Conservation (phyloP, 92 coral and sea anemone species). For the Muricea muricata region DNA sequence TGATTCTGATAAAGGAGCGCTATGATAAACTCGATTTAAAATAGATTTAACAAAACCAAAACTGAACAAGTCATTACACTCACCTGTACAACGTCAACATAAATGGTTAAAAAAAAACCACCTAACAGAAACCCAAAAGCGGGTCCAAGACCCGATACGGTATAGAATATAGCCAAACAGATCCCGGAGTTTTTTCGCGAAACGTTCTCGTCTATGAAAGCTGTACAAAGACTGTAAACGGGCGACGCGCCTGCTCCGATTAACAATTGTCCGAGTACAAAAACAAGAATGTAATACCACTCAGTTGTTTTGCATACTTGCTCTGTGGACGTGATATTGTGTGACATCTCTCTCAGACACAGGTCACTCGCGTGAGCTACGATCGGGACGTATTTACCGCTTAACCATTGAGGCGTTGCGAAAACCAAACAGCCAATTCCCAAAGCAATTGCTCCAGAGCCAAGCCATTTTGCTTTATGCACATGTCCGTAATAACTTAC, state of each 20-base stretch:
- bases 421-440: constrained; percentile 89
- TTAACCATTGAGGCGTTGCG: constrained; percentile 88
- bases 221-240: constrained; percentile 85
- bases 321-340: not conserved
- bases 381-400: constrained; percentile 74
- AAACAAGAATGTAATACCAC: constrained; percentile 86
- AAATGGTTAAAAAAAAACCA: constrained; percentile 78
- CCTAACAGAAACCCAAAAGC: constrained; percentile 90
- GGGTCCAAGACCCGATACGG: constrained; percentile 88
- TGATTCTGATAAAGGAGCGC: too few species aligned
- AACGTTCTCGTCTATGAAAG: constrained; percentile 89
- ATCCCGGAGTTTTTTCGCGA: constrained; percentile 84
- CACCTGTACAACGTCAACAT: constrained; percentile 90
- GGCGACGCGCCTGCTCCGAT: constrained; percentile 99
- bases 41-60: too few species aligned
- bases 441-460: constrained; percentile 80
- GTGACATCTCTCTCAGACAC: constrained; percentile 56
- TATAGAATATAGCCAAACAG: constrained; percentile 88
- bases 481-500: constrained; percentile 95
- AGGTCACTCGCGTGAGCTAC: constrained; percentile 65
- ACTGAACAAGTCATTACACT: too few species aligned
- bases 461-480: constrained; percentile 97
- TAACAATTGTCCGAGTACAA: constrained; percentile 86
- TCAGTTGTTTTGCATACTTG: constrained; percentile 70
- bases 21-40: too few species aligned